Base-by-base conservation (phyloP, 2,888 invertebrate genomes). In the Sarcophaga carnaria region DNA sequence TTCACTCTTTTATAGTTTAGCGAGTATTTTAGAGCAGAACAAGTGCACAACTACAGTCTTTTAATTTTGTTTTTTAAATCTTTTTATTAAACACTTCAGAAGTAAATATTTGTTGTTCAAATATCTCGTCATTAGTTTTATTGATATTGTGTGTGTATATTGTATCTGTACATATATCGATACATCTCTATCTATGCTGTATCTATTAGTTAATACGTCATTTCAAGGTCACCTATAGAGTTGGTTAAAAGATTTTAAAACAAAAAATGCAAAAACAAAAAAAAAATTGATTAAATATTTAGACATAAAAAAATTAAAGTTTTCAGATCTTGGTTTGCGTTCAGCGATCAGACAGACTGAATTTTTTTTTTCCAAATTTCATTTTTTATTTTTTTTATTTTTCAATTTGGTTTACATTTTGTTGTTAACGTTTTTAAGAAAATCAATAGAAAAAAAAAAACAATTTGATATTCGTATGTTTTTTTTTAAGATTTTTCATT, bases 181-280 rank as follows among this genome's bases (percentile, higher is more conserved):
- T 37, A 37, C 37, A 37, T 37, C 8, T 37, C 37, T 37, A 37
- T 8, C 37, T 37, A 37, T 37, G 37, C 10, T 37, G 37, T 37
- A 10, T 62, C 45, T 81, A 54, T 81, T 71, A 59, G 72, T 49
- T 64, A n/a, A 76, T 63, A 86, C 37, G 84, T 79, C 64, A 75
- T 63, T 74, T 84, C 82, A 87, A 85, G 83, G 85, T 80, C 80
- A 69, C 66, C 72, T 62, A 49, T 72, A 66, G 49, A 47, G 60
- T 60, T 72, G 49, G 47, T 64, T 37, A 37, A 69, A 67, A 64
- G 49, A 54, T 49, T 49, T 49, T 47, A 70, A 76, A 76, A 79
- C 4, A 63, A 63, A 63, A n/a, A 83, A 77, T 77, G 10, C 54
- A 77, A 37, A 76, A 37, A 75, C 17, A 72, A 79, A 86, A 81